Conservation (phyloP, 2,113 vertebrate genomes). For the Pangasianodon gigas region DNA sequence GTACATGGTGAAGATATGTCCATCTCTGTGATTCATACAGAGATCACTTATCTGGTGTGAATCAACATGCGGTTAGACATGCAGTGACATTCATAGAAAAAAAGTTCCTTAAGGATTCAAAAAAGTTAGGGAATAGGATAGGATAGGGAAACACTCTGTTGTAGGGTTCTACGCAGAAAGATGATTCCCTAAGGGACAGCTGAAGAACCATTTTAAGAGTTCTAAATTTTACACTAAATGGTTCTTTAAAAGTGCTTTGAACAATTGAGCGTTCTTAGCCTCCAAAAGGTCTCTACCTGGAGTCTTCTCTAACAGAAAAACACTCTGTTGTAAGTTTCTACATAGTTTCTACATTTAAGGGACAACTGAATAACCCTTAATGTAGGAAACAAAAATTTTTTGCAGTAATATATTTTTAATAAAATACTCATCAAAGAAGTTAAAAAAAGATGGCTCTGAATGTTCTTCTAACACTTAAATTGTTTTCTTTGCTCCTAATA, state of each 20-base stretch:
- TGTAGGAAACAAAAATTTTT: no score
- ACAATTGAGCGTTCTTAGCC: neutral
- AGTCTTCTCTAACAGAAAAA: neutral
- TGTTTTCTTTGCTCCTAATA: neutral
- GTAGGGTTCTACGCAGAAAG: no score
- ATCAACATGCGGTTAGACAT: neutral
- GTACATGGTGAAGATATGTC: neutral
- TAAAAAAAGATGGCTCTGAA: neutral
- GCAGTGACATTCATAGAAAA: neutral
- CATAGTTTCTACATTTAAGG: neutral
- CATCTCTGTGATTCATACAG: neutral
- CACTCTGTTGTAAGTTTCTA: neutral
- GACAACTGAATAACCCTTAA: neutral
- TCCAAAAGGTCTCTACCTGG: neutral
- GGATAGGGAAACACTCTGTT: neutral
- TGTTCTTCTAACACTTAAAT: neutral
- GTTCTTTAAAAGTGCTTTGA: neutral
- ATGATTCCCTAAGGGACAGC: neutral
- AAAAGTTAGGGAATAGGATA: neutral
- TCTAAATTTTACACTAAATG: neutral
- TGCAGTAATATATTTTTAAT: neutral
- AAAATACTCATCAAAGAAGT: neutral
- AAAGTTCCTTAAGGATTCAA: neutral
- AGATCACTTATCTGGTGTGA: neutral
- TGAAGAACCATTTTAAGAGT: neutral